Conservation (phyloP, 2,888 invertebrate genomes). For the Proisotoma minuta region DNA sequence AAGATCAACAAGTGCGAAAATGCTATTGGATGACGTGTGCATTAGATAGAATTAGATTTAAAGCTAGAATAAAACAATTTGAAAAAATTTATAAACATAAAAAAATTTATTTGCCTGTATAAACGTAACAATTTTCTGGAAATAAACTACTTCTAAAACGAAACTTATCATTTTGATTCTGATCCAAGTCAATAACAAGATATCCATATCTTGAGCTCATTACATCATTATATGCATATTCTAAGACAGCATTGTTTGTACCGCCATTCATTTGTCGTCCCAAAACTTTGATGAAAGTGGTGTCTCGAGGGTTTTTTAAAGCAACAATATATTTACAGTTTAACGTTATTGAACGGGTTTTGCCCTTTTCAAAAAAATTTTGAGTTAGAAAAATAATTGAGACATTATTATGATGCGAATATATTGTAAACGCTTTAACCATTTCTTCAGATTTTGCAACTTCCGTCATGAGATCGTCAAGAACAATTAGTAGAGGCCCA, state of each 20-base stretch:
- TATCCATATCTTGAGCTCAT: constrained; percentile 34
- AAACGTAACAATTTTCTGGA: constrained; percentile 25
- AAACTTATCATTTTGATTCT: constrained; percentile 30
- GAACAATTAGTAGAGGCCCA: too few species aligned
- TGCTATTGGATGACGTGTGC: too few species aligned
- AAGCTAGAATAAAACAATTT: too few species aligned
- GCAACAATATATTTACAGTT: constrained; percentile 23
- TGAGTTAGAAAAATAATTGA: constrained; percentile 19
- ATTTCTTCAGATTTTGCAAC: background rate
- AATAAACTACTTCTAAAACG: constrained; percentile 33
- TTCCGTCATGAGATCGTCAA: background rate
- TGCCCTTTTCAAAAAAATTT: constrained; percentile 28
- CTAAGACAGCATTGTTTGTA: constrained; percentile 12
- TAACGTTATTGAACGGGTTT: constrained; percentile 16
- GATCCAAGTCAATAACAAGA: constrained; percentile 32
- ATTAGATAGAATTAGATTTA: too few species aligned
- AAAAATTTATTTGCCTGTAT: constrained; percentile 14
- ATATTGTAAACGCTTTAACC: background rate
- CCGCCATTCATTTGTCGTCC: constrained; percentile 36
- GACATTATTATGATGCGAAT: background rate
- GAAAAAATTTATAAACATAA: too few species aligned
- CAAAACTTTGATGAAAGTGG: constrained; percentile 6
- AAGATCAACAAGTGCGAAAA: too few species aligned
- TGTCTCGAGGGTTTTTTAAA: constrained; percentile 36
- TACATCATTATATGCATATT: constrained; percentile 31